Conservation (phyloP, 1,140 invertebrate species). For the Heliconius hewitsoni region DNA sequence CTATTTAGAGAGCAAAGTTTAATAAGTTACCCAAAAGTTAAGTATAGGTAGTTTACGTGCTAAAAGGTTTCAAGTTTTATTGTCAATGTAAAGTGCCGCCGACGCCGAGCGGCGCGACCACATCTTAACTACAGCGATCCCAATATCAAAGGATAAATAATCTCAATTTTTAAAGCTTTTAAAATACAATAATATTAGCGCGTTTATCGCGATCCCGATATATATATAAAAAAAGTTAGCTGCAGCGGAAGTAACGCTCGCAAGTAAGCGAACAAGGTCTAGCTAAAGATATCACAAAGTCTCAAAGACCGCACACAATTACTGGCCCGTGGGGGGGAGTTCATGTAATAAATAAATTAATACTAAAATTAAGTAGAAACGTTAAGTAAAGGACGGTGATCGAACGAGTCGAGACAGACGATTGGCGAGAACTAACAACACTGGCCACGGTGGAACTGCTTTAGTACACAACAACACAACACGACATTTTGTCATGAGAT, state of each 20-base stretch:
- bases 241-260: slow-evolving; percentile 39
- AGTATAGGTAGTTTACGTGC: slow-evolving; percentile 24
- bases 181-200: slow-evolving; percentile 59
- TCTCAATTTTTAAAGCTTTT: slow-evolving; percentile 79
- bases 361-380: slow-evolving; percentile 78
- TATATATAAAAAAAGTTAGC: slow-evolving; percentile 39
- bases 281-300: slow-evolving; percentile 79
- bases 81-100: slow-evolving; percentile 58
- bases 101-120: slow-evolving; percentile 49
- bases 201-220: slow-evolving; percentile 36
- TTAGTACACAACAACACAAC: slow-evolving; percentile 61
- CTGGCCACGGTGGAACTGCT: slow-evolving; percentile 72
- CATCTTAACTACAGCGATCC: slow-evolving; percentile 54
- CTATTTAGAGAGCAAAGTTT: slow-evolving; percentile 39
- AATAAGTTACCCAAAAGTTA: slow-evolving; percentile 26
- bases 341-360: slow-evolving; percentile 72
- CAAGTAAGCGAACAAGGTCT: slow-evolving; percentile 54
- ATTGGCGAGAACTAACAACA: slow-evolving; percentile 67
- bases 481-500: slow-evolving; percentile 41
- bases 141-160: slow-evolving; percentile 75
- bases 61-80: slow-evolving; percentile 48
- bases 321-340: slow-evolving; percentile 74
- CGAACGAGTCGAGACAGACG: slow-evolving; percentile 59
- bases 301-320: slow-evolving; percentile 73
- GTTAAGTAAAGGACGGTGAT: slow-evolving; percentile 77